Evolutionary conservation across 2,113 vertebrate species (phyloP).

Genomic region (Probosciger aterrimus): DNA sequence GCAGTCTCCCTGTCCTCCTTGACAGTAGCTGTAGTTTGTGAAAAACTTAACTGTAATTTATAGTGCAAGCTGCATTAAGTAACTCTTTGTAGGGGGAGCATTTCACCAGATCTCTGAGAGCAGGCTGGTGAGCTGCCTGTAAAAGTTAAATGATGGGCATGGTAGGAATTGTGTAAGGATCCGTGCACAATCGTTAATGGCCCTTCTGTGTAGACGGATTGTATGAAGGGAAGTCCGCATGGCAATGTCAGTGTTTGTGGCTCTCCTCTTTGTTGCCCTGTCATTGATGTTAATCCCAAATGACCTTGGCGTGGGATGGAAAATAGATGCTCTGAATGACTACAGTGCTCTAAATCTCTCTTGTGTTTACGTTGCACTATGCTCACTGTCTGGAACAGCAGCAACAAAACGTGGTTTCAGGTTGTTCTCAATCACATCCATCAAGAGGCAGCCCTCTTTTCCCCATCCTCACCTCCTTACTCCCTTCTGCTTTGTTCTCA

Average conservation of each 20-base stretch:
- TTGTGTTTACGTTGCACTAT: background rate
- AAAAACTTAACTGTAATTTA: slow-evolving; percentile 33
- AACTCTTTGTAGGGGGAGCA: slow-evolving; percentile 26
- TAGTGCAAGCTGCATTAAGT: slow-evolving; percentile 16
- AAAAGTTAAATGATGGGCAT: background rate
- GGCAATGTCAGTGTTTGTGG: background rate
- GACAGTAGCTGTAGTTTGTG: slow-evolving; percentile 39
- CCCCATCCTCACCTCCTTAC: background rate
- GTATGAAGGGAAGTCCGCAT: background rate
- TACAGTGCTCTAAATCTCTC: background rate
- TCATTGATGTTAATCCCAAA: background rate
- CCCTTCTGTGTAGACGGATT: background rate
- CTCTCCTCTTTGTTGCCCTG: background rate
- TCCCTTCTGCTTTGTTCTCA: background rate
- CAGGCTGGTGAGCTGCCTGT: background rate
- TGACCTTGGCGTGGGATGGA: background rate
- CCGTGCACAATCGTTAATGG: background rate
- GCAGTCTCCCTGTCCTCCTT: background rate
- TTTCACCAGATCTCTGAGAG: background rate
- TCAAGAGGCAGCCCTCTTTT: background rate
- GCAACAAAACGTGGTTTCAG: background rate
- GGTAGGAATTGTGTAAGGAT: background rate
- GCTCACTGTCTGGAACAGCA: background rate
- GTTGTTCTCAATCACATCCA: background rate
- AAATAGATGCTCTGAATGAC: background rate